These are phyloP conservation scores for Vulpes vulpes DNA, from an alignment of 2,113 vertebrate genomes.

Conservation along the genomic window DNA sequence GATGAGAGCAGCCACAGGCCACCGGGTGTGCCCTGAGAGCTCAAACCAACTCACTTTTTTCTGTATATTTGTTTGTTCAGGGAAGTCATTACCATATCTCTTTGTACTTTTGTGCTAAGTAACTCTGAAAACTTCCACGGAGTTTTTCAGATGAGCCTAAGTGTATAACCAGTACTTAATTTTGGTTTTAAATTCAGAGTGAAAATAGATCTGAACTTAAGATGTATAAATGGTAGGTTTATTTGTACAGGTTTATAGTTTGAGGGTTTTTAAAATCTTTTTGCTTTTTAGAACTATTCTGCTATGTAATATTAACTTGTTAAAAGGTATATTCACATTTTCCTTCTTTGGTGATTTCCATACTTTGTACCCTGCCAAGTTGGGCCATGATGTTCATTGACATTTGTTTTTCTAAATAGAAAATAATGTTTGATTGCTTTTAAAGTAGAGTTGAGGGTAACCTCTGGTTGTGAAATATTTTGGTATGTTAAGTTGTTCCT, in stretches of 20 bases:
- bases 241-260: not conserved
- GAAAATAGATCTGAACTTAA: not conserved
- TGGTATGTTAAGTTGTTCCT: not conserved
- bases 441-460: not conserved
- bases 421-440: slow-evolving; percentile 44
- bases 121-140: slow-evolving; percentile 20
- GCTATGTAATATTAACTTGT: not conserved
- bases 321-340: slow-evolving; percentile 17
- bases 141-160: slow-evolving; percentile 30
- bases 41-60: not conserved
- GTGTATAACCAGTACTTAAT: not conserved
- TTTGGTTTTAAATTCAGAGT: not conserved
- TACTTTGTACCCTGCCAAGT: not conserved
- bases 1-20: slow-evolving; percentile 45
- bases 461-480: slow-evolving; percentile 25
- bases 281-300: slow-evolving; percentile 49
- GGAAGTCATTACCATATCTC: slow-evolving; percentile 52
- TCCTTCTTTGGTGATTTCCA: not conserved
- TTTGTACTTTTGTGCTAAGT: slow-evolving; percentile 41
- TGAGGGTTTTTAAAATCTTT: not conserved
- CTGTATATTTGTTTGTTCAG: slow-evolving; percentile 50
- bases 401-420: slow-evolving; percentile 41
- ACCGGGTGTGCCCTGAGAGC: not conserved
- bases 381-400: not conserved
- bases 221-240: not conserved